Evolutionary conservation across 2,888 invertebrate genomes (phyloP).

Genomic region (Seira musarum): DNA sequence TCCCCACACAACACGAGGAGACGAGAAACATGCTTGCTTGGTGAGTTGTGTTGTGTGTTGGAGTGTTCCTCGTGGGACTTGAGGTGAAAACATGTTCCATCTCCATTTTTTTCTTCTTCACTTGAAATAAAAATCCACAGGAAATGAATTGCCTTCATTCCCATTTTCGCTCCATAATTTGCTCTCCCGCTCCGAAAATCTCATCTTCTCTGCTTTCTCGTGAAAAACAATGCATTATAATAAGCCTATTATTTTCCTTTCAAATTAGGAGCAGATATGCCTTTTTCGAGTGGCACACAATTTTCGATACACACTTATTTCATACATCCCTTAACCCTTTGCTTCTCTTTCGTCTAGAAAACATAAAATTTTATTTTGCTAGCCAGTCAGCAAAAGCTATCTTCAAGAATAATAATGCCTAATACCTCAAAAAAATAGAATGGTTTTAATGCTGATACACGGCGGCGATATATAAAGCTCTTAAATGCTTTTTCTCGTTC

Average conservation of each 20-base stretch:
- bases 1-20: background rate
- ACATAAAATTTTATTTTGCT: too few species aligned
- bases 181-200: background rate
- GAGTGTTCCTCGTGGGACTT: conserved; percentile 42
- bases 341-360: too few species aligned
- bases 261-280: background rate
- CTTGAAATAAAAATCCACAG: conserved; percentile 25
- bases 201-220: conserved; percentile 8
- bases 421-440: too few species aligned
- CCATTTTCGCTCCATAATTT: conserved; percentile 54
- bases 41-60: too few species aligned
- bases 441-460: too few species aligned
- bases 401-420: too few species aligned
- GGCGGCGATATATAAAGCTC: too few species aligned
- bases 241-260: background rate
- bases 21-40: too few species aligned
- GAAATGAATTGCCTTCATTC: conserved; percentile 58
- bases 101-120: conserved; percentile 50
- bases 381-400: too few species aligned
- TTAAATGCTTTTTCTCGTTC: too few species aligned
- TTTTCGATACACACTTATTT: too few species aligned
- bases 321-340: too few species aligned
- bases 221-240: conserved; percentile 11
- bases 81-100: conserved; percentile 58
- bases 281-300: background rate